Evolutionary conservation across 2,888 invertebrate species (phyloP).

Genomic region (Agriopis marginaria): DNA sequence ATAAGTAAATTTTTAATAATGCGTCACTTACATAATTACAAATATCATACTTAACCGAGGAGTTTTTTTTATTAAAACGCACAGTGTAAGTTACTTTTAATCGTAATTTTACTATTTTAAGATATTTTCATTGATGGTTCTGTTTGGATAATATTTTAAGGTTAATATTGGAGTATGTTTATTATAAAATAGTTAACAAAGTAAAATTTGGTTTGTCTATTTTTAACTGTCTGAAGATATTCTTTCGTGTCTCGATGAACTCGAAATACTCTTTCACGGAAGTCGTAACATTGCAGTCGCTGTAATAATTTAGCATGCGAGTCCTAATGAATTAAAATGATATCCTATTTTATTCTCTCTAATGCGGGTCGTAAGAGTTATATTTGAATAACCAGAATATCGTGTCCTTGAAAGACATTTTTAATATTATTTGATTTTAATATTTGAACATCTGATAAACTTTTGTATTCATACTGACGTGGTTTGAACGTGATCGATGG

Average conservation of each 20-base stretch:
- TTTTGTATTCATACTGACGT: slow-evolving; percentile 51
- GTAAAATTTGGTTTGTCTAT: neutral
- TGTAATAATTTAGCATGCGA: slow-evolving; percentile 33
- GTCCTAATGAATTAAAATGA: slow-evolving; percentile 22
- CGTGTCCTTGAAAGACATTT: slow-evolving; percentile 45
- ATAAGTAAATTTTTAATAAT: no score
- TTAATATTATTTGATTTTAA: slow-evolving; percentile 42
- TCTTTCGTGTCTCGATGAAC: slow-evolving; percentile 26
- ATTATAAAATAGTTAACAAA: no score
- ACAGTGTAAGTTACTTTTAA: no score
- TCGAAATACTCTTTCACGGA: slow-evolving; percentile 34
- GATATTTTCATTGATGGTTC: no score
- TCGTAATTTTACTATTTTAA: no score
- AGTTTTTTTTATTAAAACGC: no score
- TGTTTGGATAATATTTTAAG: neutral
- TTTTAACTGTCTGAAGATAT: slow-evolving; percentile 1
- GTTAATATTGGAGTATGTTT: neutral
- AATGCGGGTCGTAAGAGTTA: slow-evolving; percentile 35
- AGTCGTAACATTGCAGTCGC: slow-evolving; percentile 38
- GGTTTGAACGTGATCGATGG: slow-evolving; percentile 50
- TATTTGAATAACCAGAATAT: slow-evolving; percentile 21
- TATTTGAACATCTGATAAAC: slow-evolving; percentile 48
- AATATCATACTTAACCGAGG: no score
- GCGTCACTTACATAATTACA: no score
- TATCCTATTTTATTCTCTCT: slow-evolving; percentile 31